Percentiles rank a stretch among this genome's conserved stretches.
Evolutionary conservation across 2,888 invertebrate species (phyloP).

Genomic region (Portevinia maculata): DNA sequence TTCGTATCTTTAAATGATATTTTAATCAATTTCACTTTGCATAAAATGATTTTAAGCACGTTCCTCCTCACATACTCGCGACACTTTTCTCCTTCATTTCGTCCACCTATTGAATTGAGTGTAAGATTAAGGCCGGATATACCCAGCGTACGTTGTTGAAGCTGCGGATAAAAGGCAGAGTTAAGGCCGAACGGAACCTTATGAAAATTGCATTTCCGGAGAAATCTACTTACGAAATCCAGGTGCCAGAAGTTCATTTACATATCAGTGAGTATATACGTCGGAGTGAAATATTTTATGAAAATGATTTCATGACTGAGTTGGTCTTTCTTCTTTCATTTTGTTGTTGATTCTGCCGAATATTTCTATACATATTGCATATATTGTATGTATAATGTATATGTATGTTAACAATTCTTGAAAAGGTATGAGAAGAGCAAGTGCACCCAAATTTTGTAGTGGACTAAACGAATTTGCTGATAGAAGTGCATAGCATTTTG

Average conservation of each 20-base stretch:
- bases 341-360: conserved; percentile 20
- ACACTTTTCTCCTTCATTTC: conserved; percentile 5
- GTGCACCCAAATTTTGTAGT: not conserved
- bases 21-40: conserved; percentile 46
- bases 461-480: conserved; percentile 33
- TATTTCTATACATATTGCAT: conserved; percentile 39
- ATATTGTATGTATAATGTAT: conserved; percentile 44
- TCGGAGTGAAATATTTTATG: conserved; percentile 14
- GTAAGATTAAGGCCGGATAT: conserved; percentile 40
- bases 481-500: conserved; percentile 30
- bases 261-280: conserved; percentile 11
- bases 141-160: not conserved
- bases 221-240: conserved; percentile 40
- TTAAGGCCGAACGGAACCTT: conserved; percentile 26
- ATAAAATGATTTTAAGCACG: conserved; percentile 27
- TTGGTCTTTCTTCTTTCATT: not conserved
- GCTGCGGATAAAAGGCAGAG: conserved; percentile 16
- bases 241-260: conserved; percentile 51
- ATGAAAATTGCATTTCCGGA: conserved; percentile 39
- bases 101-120: conserved; percentile 45
- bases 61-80: not conserved
- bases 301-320: conserved; percentile 45
- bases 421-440: no score
- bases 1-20: conserved; percentile 43
- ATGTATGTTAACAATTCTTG: conserved; percentile 37